Percentiles rank a stretch among this genome's conserved stretches.
These are phyloP conservation scores for Saturnia pavonia DNA, from an alignment of 2,888 invertebrate genomes.

Conservation along the genomic window DNA sequence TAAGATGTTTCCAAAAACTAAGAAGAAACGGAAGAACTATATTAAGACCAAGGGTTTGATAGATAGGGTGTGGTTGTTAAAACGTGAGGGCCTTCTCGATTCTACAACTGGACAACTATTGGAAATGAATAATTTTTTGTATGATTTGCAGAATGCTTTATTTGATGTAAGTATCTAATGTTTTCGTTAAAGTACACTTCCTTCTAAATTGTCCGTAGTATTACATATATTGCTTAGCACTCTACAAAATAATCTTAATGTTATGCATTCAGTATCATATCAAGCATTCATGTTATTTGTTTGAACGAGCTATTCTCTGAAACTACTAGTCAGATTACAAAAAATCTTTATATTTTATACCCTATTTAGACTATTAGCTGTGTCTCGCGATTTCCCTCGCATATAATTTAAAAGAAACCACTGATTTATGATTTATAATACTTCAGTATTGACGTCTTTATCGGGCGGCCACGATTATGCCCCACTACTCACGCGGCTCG, in stretches of 20 bases:
- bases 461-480: too few relatives aligned
- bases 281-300: too few relatives aligned
- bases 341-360: background rate
- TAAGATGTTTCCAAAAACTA: slow-evolving; percentile 32
- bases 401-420: too few relatives aligned
- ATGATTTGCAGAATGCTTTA: slow-evolving; percentile 40
- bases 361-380: too few relatives aligned
- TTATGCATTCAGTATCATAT: too few relatives aligned
- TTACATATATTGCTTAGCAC: background rate
- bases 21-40: slow-evolving; percentile 27
- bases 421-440: too few relatives aligned
- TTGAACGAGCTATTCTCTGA: too few relatives aligned
- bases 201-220: background rate
- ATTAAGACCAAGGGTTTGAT: slow-evolving; percentile 33
- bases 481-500: too few relatives aligned
- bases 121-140: slow-evolving; percentile 39
- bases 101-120: slow-evolving; percentile 23
- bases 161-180: slow-evolving; percentile 51
- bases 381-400: too few relatives aligned
- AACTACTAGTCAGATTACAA: too few relatives aligned
- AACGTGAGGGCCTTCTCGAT: slow-evolving; percentile 8
- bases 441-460: too few relatives aligned
- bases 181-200: background rate
- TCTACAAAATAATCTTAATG: too few relatives aligned
- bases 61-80: slow-evolving; percentile 34